phyloP scores from a whole-genome alignment of 2,113 vertebrate genomes.

The Ranitomeya variabilis region DNA sequence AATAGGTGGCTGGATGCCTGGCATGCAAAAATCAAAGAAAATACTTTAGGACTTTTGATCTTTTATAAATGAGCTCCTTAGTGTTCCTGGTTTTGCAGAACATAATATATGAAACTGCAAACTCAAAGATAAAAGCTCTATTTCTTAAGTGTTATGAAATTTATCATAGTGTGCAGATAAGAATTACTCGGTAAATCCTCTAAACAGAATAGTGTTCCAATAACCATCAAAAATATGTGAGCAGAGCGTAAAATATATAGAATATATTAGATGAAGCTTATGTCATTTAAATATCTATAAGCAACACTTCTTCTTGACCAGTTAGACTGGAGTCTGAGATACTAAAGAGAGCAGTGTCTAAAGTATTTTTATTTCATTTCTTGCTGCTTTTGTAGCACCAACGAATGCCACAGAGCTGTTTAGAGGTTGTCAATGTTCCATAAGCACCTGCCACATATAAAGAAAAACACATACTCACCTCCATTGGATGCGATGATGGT shows the following conservation, averaged over 20 bases:
- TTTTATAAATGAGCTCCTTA: constrained; percentile 5
- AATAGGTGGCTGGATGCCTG: not conserved
- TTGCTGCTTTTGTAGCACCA: no score
- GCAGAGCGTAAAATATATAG: not conserved
- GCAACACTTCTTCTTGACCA: not conserved
- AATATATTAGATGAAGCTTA: not conserved
- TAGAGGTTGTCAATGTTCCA: no score
- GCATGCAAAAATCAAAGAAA: not conserved
- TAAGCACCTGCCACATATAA: no score
- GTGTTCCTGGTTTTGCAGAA: not conserved
- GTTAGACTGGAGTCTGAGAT: not conserved
- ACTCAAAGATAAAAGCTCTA: not conserved
- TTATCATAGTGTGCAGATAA: not conserved
- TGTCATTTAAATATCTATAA: not conserved
- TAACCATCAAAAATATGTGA: not conserved
- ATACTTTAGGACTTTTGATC: constrained; percentile 14
- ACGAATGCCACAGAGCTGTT: no score
- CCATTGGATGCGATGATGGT: no score
- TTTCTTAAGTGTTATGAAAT: not conserved
- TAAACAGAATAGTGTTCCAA: not conserved
- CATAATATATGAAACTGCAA: not conserved
- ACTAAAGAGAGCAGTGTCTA: not conserved
- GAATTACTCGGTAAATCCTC: not conserved
- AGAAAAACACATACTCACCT: no score
- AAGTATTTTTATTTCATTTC: no score